Conservation (phyloP, 2,797 vertebrate genomes). For the Nothura maculosa region DNA sequence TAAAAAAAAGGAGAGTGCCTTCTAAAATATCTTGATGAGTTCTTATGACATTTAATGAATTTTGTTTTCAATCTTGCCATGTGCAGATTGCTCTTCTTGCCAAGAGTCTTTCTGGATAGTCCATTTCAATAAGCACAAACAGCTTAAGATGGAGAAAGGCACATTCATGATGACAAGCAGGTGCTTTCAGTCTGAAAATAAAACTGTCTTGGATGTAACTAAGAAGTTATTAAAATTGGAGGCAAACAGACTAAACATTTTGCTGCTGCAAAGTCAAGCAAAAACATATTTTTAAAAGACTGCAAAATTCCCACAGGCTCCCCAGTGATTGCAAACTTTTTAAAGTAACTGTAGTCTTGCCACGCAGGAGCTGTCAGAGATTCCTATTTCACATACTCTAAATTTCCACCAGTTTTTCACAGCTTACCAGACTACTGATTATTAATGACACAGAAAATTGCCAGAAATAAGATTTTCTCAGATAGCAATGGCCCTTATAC, state of each 20-base stretch:
- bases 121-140: neutral
- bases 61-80: accelerated
- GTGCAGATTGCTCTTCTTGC: neutral
- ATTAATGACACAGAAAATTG: neutral
- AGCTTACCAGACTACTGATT: neutral
- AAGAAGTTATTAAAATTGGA: neutral
- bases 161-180: neutral
- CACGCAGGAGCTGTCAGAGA: neutral
- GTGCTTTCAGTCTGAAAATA: neutral
- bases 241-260: neutral
- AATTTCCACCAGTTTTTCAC: neutral
- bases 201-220: neutral
- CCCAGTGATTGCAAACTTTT: neutral
- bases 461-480: neutral
- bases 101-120: neutral
- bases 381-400: neutral
- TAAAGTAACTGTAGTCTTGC: neutral
- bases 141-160: neutral
- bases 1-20: neutral
- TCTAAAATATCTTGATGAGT: neutral
- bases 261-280: neutral
- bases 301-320: neutral
- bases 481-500: neutral
- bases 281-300: neutral
- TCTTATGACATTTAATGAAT: neutral